phyloP scores from a whole-genome alignment of 2,888 invertebrate genomes.

The Amphiduros pacificus region DNA sequence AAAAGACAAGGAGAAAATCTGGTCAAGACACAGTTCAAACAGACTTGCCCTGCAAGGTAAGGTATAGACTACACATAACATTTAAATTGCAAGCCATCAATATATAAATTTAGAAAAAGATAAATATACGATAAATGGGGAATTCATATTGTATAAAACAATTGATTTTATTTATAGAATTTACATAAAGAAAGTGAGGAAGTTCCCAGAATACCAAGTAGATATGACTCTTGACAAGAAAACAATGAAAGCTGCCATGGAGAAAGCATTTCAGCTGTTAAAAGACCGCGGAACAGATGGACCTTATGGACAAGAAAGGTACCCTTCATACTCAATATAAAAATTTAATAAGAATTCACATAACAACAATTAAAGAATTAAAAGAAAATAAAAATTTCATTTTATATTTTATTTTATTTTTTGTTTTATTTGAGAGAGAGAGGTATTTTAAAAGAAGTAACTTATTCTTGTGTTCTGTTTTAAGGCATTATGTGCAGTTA shows the following conservation, averaged over 20 bases:
- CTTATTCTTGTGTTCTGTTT: no score
- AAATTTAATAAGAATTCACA: no score
- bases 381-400: no score
- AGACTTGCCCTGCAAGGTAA: slow-evolving; percentile 58
- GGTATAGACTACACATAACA: neutral
- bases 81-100: neutral
- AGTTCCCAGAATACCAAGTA: slow-evolving; percentile 55
- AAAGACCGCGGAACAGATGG: slow-evolving; percentile 27
- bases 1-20: slow-evolving; percentile 34
- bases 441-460: no score
- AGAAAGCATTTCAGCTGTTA: slow-evolving; percentile 55
- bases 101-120: neutral
- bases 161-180: slow-evolving; percentile 41
- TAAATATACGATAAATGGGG: neutral
- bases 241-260: slow-evolving; percentile 52
- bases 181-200: slow-evolving; percentile 57
- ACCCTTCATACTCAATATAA: no score
- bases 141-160: neutral
- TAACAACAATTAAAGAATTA: no score
- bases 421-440: no score
- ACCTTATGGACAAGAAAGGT: slow-evolving; percentile 45
- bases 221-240: slow-evolving; percentile 51
- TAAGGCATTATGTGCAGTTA: slow-evolving; percentile 57
- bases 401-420: no score
- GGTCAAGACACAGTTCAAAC: slow-evolving; percentile 40